Percentiles rank a stretch among this genome's conserved stretches.
Conservation (phyloP, 35 echinoderm and acorn worm genomes). For the Anneissia japonica region DNA sequence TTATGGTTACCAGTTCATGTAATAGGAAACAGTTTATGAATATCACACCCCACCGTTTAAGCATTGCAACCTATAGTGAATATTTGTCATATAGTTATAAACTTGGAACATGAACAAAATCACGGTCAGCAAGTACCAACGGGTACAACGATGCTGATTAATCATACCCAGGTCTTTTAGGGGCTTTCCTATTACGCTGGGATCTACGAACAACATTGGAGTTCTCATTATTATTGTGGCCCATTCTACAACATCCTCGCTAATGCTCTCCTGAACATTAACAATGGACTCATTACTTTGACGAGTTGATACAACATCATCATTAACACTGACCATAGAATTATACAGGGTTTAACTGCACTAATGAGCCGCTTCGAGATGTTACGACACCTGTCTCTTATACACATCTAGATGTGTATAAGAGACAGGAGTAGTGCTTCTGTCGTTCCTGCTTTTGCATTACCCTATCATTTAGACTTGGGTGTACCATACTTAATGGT, state of each 20-base stretch:
- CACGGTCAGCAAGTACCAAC: too few species aligned
- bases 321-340: not conserved
- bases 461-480: slow-evolving; percentile 5
- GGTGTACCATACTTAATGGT: slow-evolving; percentile 23
- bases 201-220: not conserved
- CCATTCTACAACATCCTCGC: too few species aligned
- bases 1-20: too few species aligned
- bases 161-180: not conserved
- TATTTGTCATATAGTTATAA: too few species aligned
- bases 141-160: not conserved
- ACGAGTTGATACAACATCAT: not conserved
- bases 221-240: not conserved
- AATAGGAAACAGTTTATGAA: too few species aligned
- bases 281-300: too few species aligned
- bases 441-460: slow-evolving; percentile 19
- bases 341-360: too few species aligned
- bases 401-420: too few species aligned
- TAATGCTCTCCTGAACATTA: too few species aligned
- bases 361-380: too few species aligned
- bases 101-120: too few species aligned
- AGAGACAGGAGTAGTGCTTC: slow-evolving; percentile 13
- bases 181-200: not conserved
- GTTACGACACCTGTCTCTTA: too few species aligned
- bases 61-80: not conserved
- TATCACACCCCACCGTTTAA: not conserved